Conservation (phyloP, 2,888 invertebrate genomes). For the Elgonia sp. region DNA sequence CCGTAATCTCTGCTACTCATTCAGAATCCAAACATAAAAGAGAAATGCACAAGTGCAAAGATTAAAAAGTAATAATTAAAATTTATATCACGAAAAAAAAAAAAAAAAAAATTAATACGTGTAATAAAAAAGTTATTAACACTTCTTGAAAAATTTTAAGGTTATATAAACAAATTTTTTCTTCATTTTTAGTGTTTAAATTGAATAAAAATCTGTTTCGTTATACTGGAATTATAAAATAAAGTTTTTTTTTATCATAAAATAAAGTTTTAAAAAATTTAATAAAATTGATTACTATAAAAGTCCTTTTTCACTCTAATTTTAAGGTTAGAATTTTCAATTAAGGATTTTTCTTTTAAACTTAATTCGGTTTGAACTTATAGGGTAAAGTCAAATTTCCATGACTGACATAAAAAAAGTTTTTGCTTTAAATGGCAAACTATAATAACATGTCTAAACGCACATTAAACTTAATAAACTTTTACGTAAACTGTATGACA, state of each 20-base stretch:
- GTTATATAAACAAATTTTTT: too few species aligned
- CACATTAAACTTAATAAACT: conserved; percentile 44
- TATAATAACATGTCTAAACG: background rate
- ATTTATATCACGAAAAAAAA: background rate
- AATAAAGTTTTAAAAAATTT: too few species aligned
- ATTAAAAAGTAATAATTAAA: conserved; percentile 31
- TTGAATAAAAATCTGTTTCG: too few species aligned
- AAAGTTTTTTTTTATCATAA: too few species aligned
- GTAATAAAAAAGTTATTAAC: background rate
- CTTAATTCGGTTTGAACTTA: too few species aligned
- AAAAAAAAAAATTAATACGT: background rate
- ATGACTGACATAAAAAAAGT: background rate
- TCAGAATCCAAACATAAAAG: conserved; percentile 64
- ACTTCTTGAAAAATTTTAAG: too few species aligned
- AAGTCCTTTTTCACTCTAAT: too few species aligned
- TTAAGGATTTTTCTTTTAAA: too few species aligned
- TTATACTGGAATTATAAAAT: too few species aligned
- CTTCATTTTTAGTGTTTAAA: too few species aligned
- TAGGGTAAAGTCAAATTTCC: background rate
- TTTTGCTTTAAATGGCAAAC: background rate
- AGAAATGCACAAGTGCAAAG: conserved; percentile 33
- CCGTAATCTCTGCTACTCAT: conserved; percentile 69
- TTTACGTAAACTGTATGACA: conserved; percentile 53
- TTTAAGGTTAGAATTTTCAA: too few species aligned
- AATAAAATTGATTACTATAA: too few species aligned